A percentile compares a stretch with the other conserved stretches of the same genome.
phyloP scores from a whole-genome alignment of 2,888 invertebrate species.

The Ashinkailepas kermadecensis region DNA sequence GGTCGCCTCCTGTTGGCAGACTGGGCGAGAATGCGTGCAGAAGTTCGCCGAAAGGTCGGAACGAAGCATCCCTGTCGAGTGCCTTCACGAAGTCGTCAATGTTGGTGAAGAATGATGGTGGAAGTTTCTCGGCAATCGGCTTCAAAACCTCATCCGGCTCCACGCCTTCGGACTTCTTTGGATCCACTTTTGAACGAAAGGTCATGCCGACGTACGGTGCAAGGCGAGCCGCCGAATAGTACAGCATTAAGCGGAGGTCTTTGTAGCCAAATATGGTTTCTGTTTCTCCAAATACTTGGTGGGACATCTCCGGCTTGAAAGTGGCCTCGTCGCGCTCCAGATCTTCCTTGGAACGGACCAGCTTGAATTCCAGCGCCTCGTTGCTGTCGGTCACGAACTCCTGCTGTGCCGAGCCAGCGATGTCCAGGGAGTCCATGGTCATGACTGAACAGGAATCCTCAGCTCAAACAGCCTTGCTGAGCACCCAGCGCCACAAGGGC shows the following conservation, averaged over 20 bases:
- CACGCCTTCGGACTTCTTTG: constrained; percentile 45
- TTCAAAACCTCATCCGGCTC: constrained; percentile 67
- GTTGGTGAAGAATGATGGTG: constrained; percentile 61
- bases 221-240: constrained; percentile 71
- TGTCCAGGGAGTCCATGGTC: constrained; percentile 20
- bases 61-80: constrained; percentile 59
- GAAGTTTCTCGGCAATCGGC: constrained; percentile 59
- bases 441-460: not conserved
- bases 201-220: constrained; percentile 70
- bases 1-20: not conserved
- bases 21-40: constrained; percentile 50
- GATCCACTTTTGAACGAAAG: constrained; percentile 58
- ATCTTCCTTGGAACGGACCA: constrained; percentile 57
- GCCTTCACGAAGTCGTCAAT: constrained; percentile 63
- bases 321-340: constrained; percentile 55
- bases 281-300: constrained; percentile 57
- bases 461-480: too few relatives aligned
- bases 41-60: constrained; percentile 66
- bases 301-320: constrained; percentile 79
- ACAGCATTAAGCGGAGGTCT: constrained; percentile 66
- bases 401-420: not conserved
- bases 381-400: constrained; percentile 46
- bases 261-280: constrained; percentile 93
- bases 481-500: too few relatives aligned
- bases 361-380: constrained; percentile 51